Conservation (phyloP, 2,113 vertebrate genomes). For the Odontesthes bonariensis region DNA sequence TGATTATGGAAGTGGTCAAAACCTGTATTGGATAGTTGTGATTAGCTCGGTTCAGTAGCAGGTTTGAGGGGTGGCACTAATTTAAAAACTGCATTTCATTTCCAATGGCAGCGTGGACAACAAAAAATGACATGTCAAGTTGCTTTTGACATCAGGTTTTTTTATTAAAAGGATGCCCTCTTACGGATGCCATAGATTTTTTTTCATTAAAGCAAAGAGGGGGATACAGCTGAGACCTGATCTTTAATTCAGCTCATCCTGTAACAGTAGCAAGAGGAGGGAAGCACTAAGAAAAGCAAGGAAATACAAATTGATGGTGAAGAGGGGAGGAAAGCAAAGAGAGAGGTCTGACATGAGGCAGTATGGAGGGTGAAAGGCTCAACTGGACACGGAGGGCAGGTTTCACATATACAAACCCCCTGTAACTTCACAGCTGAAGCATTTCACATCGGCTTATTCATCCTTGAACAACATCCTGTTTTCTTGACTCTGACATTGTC, state of each 20-base stretch:
- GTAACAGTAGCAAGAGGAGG: background rate
- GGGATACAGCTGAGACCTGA: background rate
- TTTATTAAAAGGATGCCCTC: background rate
- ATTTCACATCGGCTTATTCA: slow-evolving; percentile 4
- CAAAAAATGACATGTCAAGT: background rate
- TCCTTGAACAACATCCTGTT: background rate
- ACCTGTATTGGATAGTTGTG: background rate
- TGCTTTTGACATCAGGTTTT: background rate
- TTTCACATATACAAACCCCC: background rate
- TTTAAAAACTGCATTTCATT: background rate
- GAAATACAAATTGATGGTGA: background rate
- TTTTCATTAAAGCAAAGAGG: background rate
- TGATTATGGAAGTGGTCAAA: background rate
- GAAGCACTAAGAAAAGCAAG: background rate
- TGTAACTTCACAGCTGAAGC: background rate
- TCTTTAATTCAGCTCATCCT: background rate
- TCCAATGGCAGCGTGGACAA: background rate
- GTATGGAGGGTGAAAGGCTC: background rate
- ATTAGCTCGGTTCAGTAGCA: background rate
- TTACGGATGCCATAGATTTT: background rate
- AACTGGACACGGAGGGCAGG: background rate
- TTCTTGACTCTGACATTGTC: background rate
- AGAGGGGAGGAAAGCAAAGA: background rate
- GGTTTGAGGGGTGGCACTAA: too few species aligned
- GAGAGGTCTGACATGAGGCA: background rate